Evolutionary conservation across 2,888 invertebrate species (phyloP), one percentile per base, ranked within the genome.

Genomic region (Sminthurides aquaticus): DNA sequence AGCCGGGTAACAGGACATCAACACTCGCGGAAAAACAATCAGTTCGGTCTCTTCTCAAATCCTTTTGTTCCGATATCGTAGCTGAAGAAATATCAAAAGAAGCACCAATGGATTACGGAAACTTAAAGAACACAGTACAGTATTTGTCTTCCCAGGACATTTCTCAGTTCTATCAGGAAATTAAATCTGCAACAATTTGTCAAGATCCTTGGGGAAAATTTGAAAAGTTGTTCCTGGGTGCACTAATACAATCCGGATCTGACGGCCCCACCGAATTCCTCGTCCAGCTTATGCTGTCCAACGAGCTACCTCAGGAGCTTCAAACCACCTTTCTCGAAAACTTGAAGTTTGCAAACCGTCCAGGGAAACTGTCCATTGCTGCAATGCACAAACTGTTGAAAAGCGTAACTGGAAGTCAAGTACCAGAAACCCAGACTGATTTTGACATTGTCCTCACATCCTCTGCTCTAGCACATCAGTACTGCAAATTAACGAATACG

Each of bases 211-310:
- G 52, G 20, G 52, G 20, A 15, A 52, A 52, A 22, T 52, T 52
- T 20, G 20, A 52, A 52, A 8, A 20, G 52, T 8, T 52, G 18
- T 52, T 52, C 20, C 5, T 22, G 15, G 20, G 20, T 8, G 18
- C 52, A 8, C 20, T 52, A 20, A 52, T 52, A 15, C 85, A 88
- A 63, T 84, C 90, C 0, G 90, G 88, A 28, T 90, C 87, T n/a
- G 87, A 88, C 0, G 87, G 88, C 62, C 84, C 90, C 15, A 85
- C 91, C 24, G 87, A 87, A 71, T 87, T 88, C 0, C 81, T 83
- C 56, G 81, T 82, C 1, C 85, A 87, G 69, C 81, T 94, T 57
- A 79, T 93, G 57, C 85, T 85, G 69, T 56, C 43, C 1, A 66
- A 63, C 3, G 27, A 67, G 24, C 62, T 67, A 20, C 8, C n/a